These are phyloP conservation scores for Poliocrania exsul DNA, from an alignment of 2,797 vertebrate genomes.

Conservation along the genomic window DNA sequence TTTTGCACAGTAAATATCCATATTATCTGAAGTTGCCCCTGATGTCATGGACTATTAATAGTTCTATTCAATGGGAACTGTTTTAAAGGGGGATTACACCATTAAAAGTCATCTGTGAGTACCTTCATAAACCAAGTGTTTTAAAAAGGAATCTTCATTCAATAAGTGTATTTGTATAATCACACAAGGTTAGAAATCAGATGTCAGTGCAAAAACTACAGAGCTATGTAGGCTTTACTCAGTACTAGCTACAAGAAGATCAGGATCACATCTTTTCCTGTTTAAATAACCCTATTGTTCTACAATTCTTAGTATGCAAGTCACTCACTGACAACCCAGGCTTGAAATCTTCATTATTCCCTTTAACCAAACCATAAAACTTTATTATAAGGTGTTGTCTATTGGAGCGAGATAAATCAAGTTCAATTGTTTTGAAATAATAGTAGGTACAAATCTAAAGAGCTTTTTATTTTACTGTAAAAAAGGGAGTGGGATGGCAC, in stretches of 20 bases:
- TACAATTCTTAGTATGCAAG: slow-evolving; percentile 26
- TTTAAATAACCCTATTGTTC: slow-evolving; percentile 34
- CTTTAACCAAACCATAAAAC: slow-evolving; percentile 23
- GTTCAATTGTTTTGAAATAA: slow-evolving; percentile 21
- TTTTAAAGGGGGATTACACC: background rate
- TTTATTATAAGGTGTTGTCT: slow-evolving; percentile 5
- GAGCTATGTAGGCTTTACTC: background rate
- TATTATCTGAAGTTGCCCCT: background rate
- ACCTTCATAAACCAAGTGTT: background rate
- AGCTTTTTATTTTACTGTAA: background rate
- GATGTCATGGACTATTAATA: slow-evolving; percentile 2
- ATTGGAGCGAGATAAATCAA: slow-evolving; percentile 34
- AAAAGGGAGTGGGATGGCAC: background rate
- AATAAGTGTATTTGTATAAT: background rate
- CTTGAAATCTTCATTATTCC: slow-evolving; percentile 44
- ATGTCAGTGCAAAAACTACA: background rate
- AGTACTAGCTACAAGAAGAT: slow-evolving; percentile 20
- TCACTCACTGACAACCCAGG: background rate
- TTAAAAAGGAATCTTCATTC: background rate
- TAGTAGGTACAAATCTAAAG: background rate
- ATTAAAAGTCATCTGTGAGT: background rate
- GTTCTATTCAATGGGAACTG: background rate
- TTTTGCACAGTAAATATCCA: background rate
- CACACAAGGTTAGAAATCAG: background rate
- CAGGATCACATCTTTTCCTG: slow-evolving; percentile 2